Conservation (phyloP, 2,113 vertebrate species). For the Sylvietta virens region DNA sequence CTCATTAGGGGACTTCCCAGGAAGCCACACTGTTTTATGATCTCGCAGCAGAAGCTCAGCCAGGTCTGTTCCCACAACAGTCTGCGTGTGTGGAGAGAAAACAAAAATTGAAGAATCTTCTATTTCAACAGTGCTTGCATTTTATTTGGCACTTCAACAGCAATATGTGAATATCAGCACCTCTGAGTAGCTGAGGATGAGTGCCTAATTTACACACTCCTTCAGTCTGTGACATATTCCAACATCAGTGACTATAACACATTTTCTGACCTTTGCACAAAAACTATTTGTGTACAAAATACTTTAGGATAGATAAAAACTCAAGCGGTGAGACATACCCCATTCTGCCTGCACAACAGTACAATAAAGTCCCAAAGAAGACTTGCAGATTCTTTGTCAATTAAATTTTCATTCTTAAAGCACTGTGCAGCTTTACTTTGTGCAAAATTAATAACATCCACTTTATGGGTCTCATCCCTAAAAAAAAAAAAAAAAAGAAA, state of each 20-base stretch:
- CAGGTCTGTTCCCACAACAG: conserved; percentile 94
- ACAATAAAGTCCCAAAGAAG: conserved; percentile 95
- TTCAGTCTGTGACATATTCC: neutral
- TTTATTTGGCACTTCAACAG: neutral
- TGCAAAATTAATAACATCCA: conserved; percentile 97
- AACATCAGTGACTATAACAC: neutral
- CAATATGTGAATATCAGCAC: neutral
- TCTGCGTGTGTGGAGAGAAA: conserved; percentile 64
- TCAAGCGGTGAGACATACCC: conserved; percentile 72
- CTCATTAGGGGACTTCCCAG: conserved; percentile 94
- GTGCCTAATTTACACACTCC: neutral
- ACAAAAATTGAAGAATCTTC: neutral
- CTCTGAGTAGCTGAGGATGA: neutral
- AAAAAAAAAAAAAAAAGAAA: neutral
- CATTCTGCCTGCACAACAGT: conserved; percentile 93
- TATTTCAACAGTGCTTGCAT: neutral
- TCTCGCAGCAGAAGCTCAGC: conserved; percentile 92
- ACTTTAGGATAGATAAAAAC: neutral
- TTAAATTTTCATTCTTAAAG: conserved; percentile 80
- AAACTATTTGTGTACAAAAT: neutral
- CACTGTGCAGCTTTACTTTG: conserved; percentile 89
- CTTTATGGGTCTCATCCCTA: conserved; percentile 97
- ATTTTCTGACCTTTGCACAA: neutral
- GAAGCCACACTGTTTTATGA: conserved; percentile 92
- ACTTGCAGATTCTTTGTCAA: conserved; percentile 91